These are phyloP conservation scores for Hypotaenidia okinawae DNA, from an alignment of 2,797 vertebrate species.

Conservation along the genomic window DNA sequence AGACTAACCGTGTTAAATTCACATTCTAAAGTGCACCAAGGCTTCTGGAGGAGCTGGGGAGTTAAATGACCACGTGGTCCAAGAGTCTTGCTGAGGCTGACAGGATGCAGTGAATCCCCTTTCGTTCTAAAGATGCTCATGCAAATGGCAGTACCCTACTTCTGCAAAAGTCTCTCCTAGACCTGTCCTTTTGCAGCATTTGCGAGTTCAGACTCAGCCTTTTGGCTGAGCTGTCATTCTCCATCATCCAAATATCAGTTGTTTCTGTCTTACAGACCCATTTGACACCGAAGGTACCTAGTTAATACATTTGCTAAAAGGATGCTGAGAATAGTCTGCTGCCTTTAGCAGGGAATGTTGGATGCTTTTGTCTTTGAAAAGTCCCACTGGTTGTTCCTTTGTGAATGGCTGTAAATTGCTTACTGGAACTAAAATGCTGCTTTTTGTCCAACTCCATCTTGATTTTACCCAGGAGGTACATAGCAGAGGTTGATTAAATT, in stretches of 20 bases:
- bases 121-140: not conserved
- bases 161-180: not conserved
- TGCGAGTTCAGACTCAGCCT: not conserved
- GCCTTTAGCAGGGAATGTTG: constrained; percentile 2
- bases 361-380: constrained; percentile 28
- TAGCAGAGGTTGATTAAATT: constrained; percentile 24
- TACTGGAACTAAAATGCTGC: constrained; percentile 44
- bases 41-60: not conserved
- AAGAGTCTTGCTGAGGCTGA: not conserved
- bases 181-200: not conserved
- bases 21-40: not conserved
- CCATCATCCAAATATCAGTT: constrained; percentile 8
- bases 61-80: not conserved
- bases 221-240: constrained; percentile 32
- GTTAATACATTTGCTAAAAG: constrained; percentile 31
- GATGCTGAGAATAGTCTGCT: not conserved
- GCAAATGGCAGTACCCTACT: not conserved
- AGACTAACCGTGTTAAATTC: not conserved
- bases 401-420: constrained; percentile 47
- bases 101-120: not conserved
- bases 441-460: constrained; percentile 36
- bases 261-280: constrained; percentile 12
- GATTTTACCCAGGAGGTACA: constrained; percentile 1
- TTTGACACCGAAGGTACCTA: constrained; percentile 6
- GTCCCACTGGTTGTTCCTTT: constrained; percentile 21